Percentiles rank a stretch among this genome's conserved stretches.
These are phyloP conservation scores for Psylliodes chrysocephalus DNA, from an alignment of 2,888 invertebrate species.

Conservation along the genomic window DNA sequence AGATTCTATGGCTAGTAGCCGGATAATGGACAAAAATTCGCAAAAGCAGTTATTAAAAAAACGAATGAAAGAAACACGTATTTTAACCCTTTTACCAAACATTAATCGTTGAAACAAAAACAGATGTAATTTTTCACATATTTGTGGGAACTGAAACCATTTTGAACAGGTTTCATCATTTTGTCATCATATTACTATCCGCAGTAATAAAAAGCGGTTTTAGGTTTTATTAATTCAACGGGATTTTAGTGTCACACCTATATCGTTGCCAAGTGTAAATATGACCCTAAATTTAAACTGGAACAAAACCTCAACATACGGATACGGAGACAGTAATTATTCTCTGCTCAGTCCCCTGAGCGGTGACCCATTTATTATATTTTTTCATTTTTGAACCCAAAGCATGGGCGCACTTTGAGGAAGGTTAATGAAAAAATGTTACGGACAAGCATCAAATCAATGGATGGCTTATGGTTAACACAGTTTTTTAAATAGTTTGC, in stretches of 20 bases:
- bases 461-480: too few species aligned
- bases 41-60: too few species aligned
- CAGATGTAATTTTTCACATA: too few species aligned
- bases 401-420: neutral
- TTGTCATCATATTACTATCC: neutral
- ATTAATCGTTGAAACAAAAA: too few species aligned
- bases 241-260: neutral
- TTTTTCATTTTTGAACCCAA: neutral
- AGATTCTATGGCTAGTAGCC: too few species aligned
- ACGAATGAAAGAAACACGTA: too few species aligned
- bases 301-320: neutral
- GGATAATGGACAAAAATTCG: too few species aligned
- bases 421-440: too few species aligned
- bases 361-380: neutral
- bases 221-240: neutral
- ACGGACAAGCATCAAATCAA: too few species aligned
- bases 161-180: neutral
- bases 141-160: too few species aligned
- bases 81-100: too few species aligned
- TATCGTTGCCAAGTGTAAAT: neutral
- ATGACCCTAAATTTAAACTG: neutral
- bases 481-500: too few species aligned
- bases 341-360: neutral
- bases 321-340: neutral
- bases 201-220: neutral